A percentile compares a stretch with the other conserved stretches of the same genome.
These are phyloP conservation scores for Tanypteryx hageni DNA, from an alignment of 2,888 invertebrate genomes.

Conservation along the genomic window DNA sequence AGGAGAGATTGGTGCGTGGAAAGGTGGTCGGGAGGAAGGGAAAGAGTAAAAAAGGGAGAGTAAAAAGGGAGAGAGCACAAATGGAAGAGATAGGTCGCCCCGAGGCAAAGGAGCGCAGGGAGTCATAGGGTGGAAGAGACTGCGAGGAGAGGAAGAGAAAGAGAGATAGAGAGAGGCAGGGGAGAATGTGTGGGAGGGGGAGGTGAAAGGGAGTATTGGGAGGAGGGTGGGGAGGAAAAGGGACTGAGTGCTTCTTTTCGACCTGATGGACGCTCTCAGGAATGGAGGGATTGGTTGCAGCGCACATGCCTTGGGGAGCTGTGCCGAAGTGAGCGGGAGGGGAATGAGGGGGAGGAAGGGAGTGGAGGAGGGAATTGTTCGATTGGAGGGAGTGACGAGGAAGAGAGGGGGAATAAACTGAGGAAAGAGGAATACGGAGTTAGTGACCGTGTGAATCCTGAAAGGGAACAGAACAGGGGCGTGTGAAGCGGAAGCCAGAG, in stretches of 20 bases:
- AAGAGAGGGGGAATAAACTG: neutral
- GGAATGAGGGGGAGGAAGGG: neutral
- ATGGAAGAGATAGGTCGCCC: conserved; percentile 54
- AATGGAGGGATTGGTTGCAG: no score
- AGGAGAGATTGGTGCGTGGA: neutral
- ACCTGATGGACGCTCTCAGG: no score
- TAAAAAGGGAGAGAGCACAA: neutral
- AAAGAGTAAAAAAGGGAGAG: neutral
- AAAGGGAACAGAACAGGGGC: no score
- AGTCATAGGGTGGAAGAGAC: neutral
- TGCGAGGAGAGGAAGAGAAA: neutral
- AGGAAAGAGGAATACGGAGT: neutral
- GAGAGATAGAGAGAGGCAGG: neutral
- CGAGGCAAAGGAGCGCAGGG: neutral
- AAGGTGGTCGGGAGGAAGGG: neutral
- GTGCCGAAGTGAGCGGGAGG: neutral
- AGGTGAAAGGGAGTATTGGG: neutral
- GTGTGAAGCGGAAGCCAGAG: no score
- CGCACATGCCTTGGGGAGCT: neutral
- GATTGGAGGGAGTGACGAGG: neutral
- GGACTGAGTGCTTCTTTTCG: no score
- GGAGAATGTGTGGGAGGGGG: neutral
- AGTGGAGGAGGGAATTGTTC: neutral
- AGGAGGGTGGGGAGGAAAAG: neutral
- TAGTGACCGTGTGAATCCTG: no score